phyloP scores from a whole-genome alignment of 2,888 invertebrate species.

The Apotomis capreana region DNA sequence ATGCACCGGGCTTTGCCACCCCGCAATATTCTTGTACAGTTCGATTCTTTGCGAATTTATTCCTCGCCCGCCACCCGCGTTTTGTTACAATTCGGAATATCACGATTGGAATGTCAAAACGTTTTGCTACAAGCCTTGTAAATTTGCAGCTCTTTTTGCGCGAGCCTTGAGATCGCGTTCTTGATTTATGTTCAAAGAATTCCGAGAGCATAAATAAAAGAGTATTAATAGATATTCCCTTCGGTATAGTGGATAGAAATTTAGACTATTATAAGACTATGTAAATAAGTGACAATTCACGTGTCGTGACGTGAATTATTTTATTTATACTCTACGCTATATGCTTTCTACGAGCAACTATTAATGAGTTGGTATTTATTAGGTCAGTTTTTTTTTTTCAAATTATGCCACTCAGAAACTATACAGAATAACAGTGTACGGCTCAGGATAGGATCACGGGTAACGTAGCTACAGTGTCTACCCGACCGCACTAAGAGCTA shows the following conservation, averaged over 20 bases:
- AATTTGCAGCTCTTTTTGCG: conserved; percentile 34
- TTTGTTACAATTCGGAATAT: conserved; percentile 51
- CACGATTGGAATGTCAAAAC: conserved; percentile 43
- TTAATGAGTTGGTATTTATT: too few relatives aligned
- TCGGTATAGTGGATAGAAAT: background rate
- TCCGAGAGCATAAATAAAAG: conserved; percentile 32
- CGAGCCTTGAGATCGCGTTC: conserved; percentile 1
- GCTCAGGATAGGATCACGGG: too few relatives aligned
- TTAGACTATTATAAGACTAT: background rate
- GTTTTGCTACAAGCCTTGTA: conserved; percentile 38
- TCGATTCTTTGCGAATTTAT: conserved; percentile 47
- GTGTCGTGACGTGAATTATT: background rate
- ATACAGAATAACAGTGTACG: too few relatives aligned
- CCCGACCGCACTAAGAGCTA: background rate
- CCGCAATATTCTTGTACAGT: conserved; percentile 44
- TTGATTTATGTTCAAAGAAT: conserved; percentile 40
- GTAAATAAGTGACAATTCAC: too few relatives aligned
- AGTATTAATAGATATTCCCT: conserved; percentile 10
- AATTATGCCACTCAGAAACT: too few relatives aligned
- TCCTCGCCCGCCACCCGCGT: conserved; percentile 45
- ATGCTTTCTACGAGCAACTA: too few relatives aligned
- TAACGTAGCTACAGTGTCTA: too few relatives aligned
- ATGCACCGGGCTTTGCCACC: conserved; percentile 39
- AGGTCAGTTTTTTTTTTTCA: too few relatives aligned
- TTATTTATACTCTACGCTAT: background rate